These are phyloP conservation scores for Erynnis tages DNA, from an alignment of 2,888 invertebrate species.

Conservation along the genomic window DNA sequence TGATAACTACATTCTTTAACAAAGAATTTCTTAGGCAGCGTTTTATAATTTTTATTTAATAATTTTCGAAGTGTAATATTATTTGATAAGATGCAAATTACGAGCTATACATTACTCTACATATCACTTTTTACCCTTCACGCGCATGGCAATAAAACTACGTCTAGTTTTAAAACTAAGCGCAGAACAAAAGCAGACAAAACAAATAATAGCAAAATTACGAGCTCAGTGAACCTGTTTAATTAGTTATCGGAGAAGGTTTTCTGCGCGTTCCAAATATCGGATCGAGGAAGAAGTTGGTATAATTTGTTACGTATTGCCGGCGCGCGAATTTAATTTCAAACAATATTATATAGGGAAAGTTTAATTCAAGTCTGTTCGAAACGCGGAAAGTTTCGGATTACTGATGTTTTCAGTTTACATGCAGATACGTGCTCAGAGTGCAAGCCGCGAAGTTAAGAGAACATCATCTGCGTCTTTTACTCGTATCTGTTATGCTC, in stretches of 20 bases:
- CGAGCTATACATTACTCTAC: background rate
- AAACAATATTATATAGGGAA: conserved; percentile 31
- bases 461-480: conserved; percentile 31
- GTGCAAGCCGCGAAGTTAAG: conserved; percentile 35
- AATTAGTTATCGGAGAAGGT: conserved; percentile 17
- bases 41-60: too few relatives aligned
- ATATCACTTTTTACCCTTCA: background rate
- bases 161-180: conserved; percentile 20
- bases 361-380: conserved; percentile 36
- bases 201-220: conserved; percentile 21
- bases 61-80: too few relatives aligned
- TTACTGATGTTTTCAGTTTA: conserved; percentile 39
- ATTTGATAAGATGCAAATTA: too few relatives aligned
- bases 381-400: conserved; percentile 36
- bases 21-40: too few relatives aligned
- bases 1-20: too few relatives aligned
- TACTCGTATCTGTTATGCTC: conserved; percentile 25
- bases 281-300: conserved; percentile 6
- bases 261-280: conserved; percentile 16
- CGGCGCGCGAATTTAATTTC: conserved; percentile 32
- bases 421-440: conserved; percentile 36
- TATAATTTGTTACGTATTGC: conserved; percentile 22
- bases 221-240: conserved; percentile 10
- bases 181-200: conserved; percentile 17
- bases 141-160: background rate